Percentiles rank a stretch among this genome's conserved stretches.
Conservation (phyloP, 2,797 vertebrate genomes). For the Sphenopsis melanotis region DNA sequence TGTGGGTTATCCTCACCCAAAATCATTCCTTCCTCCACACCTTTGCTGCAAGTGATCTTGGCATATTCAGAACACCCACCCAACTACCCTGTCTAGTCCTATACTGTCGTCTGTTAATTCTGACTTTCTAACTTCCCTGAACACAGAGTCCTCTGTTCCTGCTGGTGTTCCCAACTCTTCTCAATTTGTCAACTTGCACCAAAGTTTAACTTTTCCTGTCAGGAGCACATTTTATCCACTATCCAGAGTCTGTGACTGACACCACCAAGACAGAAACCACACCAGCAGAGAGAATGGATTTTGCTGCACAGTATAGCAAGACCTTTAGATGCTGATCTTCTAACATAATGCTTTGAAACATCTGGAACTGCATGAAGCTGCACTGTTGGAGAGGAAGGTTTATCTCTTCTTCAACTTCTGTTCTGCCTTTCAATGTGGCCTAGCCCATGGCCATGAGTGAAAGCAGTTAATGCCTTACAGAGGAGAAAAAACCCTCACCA, state of each 20-base stretch:
- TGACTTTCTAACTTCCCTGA: neutral
- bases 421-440: neutral
- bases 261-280: neutral
- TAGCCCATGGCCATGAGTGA: neutral
- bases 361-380: neutral
- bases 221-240: neutral
- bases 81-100: neutral
- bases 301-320: neutral
- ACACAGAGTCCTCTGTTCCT: neutral
- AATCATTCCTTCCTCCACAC: neutral
- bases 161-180: neutral
- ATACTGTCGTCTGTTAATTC: neutral
- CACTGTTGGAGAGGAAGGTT: neutral
- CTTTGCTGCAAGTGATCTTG: neutral
- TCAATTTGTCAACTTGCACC: neutral
- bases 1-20: neutral
- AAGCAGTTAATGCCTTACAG: neutral
- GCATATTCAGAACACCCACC: neutral
- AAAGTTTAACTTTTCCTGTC: neutral
- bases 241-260: neutral
- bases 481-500: neutral
- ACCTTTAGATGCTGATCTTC: neutral
- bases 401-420: neutral
- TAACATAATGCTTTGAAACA: neutral
- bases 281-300: neutral